Percentiles rank a stretch among this genome's conserved stretches.
Evolutionary conservation across 2,797 vertebrate genomes (phyloP).

Genomic region (Spinus olivaceus): DNA sequence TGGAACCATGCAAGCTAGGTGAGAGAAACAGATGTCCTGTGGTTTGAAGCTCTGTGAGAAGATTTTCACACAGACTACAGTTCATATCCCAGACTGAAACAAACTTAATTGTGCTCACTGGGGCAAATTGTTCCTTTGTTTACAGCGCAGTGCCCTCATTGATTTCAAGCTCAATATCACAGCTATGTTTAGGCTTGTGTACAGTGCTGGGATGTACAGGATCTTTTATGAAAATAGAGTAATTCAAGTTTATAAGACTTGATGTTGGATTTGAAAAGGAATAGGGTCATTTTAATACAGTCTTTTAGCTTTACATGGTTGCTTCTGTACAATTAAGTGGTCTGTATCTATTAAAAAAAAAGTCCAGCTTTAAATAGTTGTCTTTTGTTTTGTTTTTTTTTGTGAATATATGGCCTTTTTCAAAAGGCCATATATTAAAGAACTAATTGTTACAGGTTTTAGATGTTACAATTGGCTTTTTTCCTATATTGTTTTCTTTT

Average conservation of each 20-base stretch:
- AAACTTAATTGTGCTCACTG: neutral
- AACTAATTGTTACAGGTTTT: slow-evolving; percentile 62
- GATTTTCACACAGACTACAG: neutral
- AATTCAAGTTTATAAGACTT: neutral
- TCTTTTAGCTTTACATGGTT: slow-evolving; percentile 39
- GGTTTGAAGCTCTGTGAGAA: neutral
- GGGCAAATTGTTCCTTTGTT: neutral
- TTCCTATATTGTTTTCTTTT: slow-evolving; percentile 26
- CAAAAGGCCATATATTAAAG: slow-evolving; percentile 57
- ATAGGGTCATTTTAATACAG: neutral
- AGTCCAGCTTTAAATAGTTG: slow-evolving; percentile 28
- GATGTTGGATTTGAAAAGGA: neutral
- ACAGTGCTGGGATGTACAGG: neutral
- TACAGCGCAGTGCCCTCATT: neutral
- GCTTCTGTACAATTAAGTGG: slow-evolving; percentile 50
- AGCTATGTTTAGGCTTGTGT: neutral
- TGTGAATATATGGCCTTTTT: neutral
- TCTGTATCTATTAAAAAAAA: slow-evolving; percentile 9
- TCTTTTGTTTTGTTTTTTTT: neutral
- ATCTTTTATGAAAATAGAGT: neutral
- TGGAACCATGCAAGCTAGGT: neutral
- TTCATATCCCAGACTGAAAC: neutral
- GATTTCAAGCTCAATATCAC: neutral
- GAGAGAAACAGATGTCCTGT: neutral
- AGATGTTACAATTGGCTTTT: slow-evolving; percentile 30